Evolutionary conservation across 1,140 invertebrate genomes (phyloP).

Genomic region (Habropoda laboriosa): DNA sequence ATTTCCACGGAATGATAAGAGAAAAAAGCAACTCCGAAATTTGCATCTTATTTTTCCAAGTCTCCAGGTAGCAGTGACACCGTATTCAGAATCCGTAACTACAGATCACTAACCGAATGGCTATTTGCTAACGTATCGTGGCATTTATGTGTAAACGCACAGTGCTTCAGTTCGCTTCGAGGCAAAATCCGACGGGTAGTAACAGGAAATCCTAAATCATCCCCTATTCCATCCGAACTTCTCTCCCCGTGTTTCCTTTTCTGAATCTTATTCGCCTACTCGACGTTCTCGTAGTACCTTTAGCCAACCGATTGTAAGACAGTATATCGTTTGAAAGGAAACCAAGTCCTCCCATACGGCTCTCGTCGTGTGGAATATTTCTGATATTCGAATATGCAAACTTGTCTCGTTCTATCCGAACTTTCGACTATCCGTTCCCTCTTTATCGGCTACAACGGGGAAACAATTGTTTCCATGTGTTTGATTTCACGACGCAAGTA

Average conservation of each 20-base stretch:
- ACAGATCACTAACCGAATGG: too few relatives aligned
- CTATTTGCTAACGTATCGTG: too few relatives aligned
- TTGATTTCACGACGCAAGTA: not conserved
- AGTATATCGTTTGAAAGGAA: conserved; percentile 28
- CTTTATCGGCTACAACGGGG: not conserved
- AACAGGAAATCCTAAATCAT: conserved; percentile 69
- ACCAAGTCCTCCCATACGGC: not conserved
- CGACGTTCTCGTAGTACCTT: not conserved
- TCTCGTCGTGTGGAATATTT: not conserved
- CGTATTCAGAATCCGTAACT: too few relatives aligned
- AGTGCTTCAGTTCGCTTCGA: not conserved
- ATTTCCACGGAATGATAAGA: too few relatives aligned
- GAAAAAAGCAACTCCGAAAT: too few relatives aligned
- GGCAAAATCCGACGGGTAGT: conserved; percentile 44
- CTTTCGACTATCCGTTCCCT: not conserved
- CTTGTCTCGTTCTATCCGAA: not conserved
- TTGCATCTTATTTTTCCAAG: too few relatives aligned
- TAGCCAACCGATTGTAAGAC: not conserved
- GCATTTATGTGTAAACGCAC: not conserved
- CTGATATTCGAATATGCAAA: not conserved
- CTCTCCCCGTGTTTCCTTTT: conserved; percentile 27
- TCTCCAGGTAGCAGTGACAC: too few relatives aligned
- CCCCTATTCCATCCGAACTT: conserved; percentile 62
- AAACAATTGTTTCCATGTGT: not conserved
- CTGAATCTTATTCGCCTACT: conserved; percentile 28